Base-by-base conservation (phyloP, 2,797 vertebrate genomes). In the Smutsia temminckii region DNA sequence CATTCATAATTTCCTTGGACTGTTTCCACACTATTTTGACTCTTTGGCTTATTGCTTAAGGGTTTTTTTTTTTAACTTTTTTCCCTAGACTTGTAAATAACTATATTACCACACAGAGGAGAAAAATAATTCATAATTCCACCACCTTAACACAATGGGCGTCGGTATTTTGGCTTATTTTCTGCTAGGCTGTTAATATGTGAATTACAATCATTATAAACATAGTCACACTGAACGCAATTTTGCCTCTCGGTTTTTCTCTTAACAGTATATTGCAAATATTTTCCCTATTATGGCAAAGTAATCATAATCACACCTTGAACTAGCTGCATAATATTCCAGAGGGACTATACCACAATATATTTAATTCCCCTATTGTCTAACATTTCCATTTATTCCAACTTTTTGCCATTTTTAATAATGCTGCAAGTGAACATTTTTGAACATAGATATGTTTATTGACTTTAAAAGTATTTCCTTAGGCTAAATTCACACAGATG, bases 61-160 rank as follows among this genome's bases (percentile, higher is more conserved):
- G 4, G 32, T 7, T n/a, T 85, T 89, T 97, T 74, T 59, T 77
- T 74, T 81, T 64, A 91, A 51, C 61, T 64, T 94, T 69, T 66
- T 40, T 42, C 77, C 80, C 85, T 88, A 27, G 32, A 81, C 74
- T 53, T 78, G 29, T 87, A 96, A 91, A 93, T 92, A 94, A 74
- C 46, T 71, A 75, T 71, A 75, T 89, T 51, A 57, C 23, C 57
- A 95, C 64, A 79, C 12, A 90, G 72, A 68, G 40, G 12, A n/a
- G 37, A 12, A n/a, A 91, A 94, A 63, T 46, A 85, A 40, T 40
- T 79, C 87, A 40, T 40, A 64, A 94, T 64, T 94, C 63, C 20
- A 69, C 42, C 23, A 71, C 5, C 3, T 83, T 66, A 37, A 42
- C 72, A 66, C 8, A 92, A 25, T 78, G 16, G n/a, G 49, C 90